These are phyloP conservation scores for Typhlomys cinereus DNA, from an alignment of 2,113 vertebrate species.

Conservation along the genomic window DNA sequence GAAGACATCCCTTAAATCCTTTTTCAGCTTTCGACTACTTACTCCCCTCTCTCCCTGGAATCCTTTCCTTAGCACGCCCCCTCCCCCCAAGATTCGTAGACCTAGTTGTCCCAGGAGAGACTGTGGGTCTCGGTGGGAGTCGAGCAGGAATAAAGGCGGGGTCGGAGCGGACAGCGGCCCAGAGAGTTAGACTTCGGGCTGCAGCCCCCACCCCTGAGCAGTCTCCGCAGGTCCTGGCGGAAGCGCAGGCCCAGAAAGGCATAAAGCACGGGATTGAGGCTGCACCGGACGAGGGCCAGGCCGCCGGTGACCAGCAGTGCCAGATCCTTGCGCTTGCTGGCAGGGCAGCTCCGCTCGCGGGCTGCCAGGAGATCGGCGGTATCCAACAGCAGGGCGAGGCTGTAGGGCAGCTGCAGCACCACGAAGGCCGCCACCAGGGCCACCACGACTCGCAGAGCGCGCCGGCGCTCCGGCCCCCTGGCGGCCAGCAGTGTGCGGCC, in stretches of 20 bases:
- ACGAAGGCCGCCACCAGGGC: constrained; percentile 91
- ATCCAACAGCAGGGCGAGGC: constrained; percentile 87
- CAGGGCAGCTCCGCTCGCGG: constrained; percentile 81
- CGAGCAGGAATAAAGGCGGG: constrained; percentile 70
- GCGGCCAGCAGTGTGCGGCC: constrained; percentile 86
- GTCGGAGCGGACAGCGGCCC: constrained; percentile 62
- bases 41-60: not conserved
- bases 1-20: constrained; percentile 16
- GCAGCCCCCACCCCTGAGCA: constrained; percentile 82
- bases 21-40: not conserved
- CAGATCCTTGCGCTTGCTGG: constrained; percentile 84
- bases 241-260: constrained; percentile 93
- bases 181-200: not conserved
- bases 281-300: constrained; percentile 92
- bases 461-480: constrained; percentile 85
- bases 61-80: constrained; percentile 8
- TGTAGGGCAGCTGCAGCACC: constrained; percentile 93
- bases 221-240: constrained; percentile 87
- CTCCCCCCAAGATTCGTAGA: not conserved
- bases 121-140: constrained; percentile 64
- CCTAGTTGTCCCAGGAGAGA: constrained; percentile 58
- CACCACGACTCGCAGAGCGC: constrained; percentile 90
- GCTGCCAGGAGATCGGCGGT: constrained; percentile 79
- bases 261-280: constrained; percentile 95
- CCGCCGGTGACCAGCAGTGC: constrained; percentile 89